Percentiles rank a stretch among this genome's conserved stretches.
These are phyloP conservation scores for Drosophila micromelanica DNA, from an alignment of 1,140 invertebrate species.

Conservation along the genomic window DNA sequence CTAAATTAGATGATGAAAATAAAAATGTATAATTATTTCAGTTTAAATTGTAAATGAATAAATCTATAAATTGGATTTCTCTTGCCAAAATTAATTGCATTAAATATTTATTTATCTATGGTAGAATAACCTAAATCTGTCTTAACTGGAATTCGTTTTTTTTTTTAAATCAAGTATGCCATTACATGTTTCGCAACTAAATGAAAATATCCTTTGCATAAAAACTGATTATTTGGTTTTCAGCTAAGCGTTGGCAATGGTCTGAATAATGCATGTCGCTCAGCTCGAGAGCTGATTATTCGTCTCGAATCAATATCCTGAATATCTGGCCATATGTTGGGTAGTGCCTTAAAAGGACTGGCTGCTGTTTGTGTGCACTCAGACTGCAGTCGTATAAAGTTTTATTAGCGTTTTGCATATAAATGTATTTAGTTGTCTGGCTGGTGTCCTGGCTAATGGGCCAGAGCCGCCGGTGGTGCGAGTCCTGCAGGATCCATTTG, in stretches of 20 bases:
- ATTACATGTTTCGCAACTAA: neutral
- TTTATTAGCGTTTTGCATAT: conserved; percentile 62
- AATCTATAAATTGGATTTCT: too few relatives aligned
- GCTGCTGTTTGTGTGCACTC: neutral
- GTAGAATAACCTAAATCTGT: too few relatives aligned
- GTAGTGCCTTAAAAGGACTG: neutral
- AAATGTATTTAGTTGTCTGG: conserved; percentile 56
- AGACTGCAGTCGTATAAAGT: conserved; percentile 34
- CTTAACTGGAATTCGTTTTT: too few relatives aligned
- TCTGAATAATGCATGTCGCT: neutral
- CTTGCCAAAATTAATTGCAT: too few relatives aligned
- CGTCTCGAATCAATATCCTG: conserved; percentile 14
- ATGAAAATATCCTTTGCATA: neutral
- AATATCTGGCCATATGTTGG: conserved; percentile 12
- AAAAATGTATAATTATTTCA: too few relatives aligned
- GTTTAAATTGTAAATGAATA: too few relatives aligned
- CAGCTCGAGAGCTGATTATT: neutral
- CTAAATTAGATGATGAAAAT: too few relatives aligned
- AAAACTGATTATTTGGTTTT: neutral
- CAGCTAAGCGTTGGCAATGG: neutral
- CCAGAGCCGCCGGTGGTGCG: conserved; percentile 5
- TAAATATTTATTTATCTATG: too few relatives aligned
- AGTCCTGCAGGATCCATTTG: conserved; percentile 71
- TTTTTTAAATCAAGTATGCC: neutral
- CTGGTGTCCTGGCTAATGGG: conserved; percentile 37